A percentile compares a stretch with the other conserved stretches of the same genome.
phyloP scores from a whole-genome alignment of 2,113 vertebrate genomes.

The Rhadina sibilatrix region DNA sequence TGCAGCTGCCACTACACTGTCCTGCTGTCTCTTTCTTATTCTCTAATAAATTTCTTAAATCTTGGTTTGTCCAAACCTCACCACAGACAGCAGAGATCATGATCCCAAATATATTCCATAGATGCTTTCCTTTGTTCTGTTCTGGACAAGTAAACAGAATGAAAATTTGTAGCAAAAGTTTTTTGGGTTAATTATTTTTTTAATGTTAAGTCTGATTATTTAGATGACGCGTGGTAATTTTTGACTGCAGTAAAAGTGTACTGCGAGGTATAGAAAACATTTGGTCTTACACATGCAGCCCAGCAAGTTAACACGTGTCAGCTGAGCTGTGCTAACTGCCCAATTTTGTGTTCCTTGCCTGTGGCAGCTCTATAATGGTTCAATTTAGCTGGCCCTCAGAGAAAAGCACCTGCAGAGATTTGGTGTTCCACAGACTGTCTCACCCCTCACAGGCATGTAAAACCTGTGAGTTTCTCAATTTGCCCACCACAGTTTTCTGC shows the following conservation, averaged over 20 bases:
- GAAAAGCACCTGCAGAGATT: slow-evolving; percentile 59
- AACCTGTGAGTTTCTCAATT: not conserved
- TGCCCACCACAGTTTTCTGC: not conserved
- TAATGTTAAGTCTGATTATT: not conserved
- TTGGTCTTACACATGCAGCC: not conserved
- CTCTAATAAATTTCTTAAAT: not conserved
- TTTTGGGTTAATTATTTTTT: not conserved
- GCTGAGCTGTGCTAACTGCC: slow-evolving; percentile 34
- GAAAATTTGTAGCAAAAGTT: not conserved
- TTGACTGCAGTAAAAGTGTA: not conserved
- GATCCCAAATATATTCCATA: not conserved
- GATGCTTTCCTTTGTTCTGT: not conserved
- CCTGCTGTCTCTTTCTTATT: not conserved
- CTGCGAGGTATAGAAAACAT: not conserved
- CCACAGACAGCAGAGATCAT: not conserved
- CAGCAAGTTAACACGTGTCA: slow-evolving; percentile 46
- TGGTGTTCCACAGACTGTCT: not conserved
- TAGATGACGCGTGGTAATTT: not conserved
- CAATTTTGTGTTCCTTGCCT: slow-evolving; percentile 59
- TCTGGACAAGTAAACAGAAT: not conserved
- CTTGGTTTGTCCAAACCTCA: not conserved
- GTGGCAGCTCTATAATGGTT: slow-evolving; percentile 42
- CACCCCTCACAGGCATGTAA: not conserved
- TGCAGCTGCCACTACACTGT: not conserved
- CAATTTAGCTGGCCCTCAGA: slow-evolving; percentile 46